A percentile compares a stretch with the other conserved stretches of the same genome.
Conservation (phyloP, 37 sponge, comb jelly and placozoan species). For the Eunapius fragilis region DNA sequence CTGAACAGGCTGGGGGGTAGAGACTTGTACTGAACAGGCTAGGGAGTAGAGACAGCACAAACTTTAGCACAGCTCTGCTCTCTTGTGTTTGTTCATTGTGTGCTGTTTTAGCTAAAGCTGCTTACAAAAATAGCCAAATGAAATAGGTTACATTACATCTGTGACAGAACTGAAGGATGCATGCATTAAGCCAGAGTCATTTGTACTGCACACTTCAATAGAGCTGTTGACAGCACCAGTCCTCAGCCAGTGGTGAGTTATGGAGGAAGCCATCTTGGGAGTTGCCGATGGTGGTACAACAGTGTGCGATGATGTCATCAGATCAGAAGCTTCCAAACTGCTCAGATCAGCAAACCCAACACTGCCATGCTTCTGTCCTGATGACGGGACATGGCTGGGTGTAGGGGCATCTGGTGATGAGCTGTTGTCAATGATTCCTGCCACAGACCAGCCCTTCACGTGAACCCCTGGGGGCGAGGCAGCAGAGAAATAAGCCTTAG, state of each 20-base stretch:
- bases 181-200: not conserved
- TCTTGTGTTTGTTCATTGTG: not conserved
- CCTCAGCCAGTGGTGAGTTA: not conserved
- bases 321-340: not conserved
- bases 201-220: too few relatives aligned
- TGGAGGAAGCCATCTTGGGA: not conserved
- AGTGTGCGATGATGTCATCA: not conserved
- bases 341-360: not conserved
- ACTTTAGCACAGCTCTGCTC: not conserved
- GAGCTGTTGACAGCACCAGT: not conserved
- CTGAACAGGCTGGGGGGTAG: too few relatives aligned
- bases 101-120: not conserved
- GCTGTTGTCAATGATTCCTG: conserved; percentile 9
- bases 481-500: conserved; percentile 62
- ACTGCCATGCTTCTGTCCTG: not conserved
- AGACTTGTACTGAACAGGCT: conserved; percentile 60
- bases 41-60: too few relatives aligned
- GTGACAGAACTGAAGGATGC: not conserved
- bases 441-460: conserved; percentile 50
- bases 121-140: not conserved
- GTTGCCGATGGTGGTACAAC: not conserved
- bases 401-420: not conserved
- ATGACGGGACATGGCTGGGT: not conserved
- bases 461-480: conserved; percentile 75
- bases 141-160: not conserved